Conservation (phyloP, 2,797 vertebrate genomes). For the Hipposideros larvatus region DNA sequence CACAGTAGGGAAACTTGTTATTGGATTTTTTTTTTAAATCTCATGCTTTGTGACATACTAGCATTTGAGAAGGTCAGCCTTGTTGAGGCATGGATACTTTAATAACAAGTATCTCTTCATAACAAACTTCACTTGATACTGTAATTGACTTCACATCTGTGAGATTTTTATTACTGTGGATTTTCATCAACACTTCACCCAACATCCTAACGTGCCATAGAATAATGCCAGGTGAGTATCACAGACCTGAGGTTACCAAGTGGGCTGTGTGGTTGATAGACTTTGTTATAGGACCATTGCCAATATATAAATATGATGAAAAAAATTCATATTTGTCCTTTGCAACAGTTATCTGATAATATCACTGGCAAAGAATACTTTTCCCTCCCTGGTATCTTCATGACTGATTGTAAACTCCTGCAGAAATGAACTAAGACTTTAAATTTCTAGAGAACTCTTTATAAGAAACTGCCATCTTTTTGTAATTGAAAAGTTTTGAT, state of each 20-base stretch:
- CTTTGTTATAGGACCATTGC: background rate
- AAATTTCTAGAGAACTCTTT: constrained; percentile 8
- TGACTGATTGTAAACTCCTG: background rate
- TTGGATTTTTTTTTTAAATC: constrained; percentile 76
- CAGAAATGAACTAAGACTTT: constrained; percentile 29
- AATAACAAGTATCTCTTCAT: constrained; percentile 82
- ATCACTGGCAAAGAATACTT: constrained; percentile 8
- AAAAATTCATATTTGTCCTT: constrained; percentile 37
- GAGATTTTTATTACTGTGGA: constrained; percentile 74
- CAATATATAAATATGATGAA: constrained; percentile 29
- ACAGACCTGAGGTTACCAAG: background rate
- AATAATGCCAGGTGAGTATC: constrained; percentile 49
- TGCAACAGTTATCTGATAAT: constrained; percentile 4
- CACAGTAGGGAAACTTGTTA: constrained; percentile 84
- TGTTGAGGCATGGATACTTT: constrained; percentile 75
- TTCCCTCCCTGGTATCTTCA: constrained; percentile 12
- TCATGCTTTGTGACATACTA: constrained; percentile 72
- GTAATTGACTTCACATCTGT: constrained; percentile 80
- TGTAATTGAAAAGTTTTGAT: constrained; percentile 16
- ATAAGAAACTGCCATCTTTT: background rate
- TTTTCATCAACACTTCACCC: constrained; percentile 73
- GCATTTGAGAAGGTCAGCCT: constrained; percentile 81
- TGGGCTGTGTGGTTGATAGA: background rate
- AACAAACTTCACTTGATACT: constrained; percentile 78
- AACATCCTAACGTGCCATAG: constrained; percentile 50